A percentile compares a stretch with the other conserved stretches of the same genome.
These are phyloP conservation scores for Flexamia atlantica DNA, from an alignment of 2,888 invertebrate species.

Conservation along the genomic window DNA sequence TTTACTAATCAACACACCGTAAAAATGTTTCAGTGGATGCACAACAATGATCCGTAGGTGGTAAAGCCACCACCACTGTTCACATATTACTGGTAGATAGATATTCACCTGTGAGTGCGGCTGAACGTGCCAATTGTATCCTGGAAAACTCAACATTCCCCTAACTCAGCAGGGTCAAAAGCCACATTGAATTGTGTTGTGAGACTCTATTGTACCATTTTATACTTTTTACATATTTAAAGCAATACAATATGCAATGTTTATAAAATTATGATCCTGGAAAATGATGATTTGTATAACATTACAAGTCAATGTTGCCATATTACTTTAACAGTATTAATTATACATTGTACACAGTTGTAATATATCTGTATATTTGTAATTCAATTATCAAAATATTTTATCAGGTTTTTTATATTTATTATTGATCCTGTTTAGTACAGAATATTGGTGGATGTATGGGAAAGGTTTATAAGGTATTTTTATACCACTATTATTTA, in stretches of 20 bases:
- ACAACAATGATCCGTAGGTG: no score
- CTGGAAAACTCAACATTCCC: no score
- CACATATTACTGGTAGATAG: no score
- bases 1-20: no score
- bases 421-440: background rate
- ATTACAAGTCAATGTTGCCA: conserved; percentile 22
- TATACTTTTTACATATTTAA: background rate
- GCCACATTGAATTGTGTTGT: no score
- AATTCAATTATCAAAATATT: background rate
- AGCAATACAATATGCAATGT: conserved; percentile 21
- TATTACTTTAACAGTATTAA: conserved; percentile 51
- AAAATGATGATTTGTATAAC: background rate
- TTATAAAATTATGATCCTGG: background rate
- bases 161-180: no score
- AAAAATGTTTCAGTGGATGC: no score
- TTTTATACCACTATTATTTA: background rate
- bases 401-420: background rate
- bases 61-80: no score
- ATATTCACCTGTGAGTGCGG: no score
- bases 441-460: background rate
- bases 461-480: conserved; percentile 4
- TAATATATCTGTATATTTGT: background rate
- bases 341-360: background rate
- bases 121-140: no score
- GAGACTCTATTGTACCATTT: background rate